Evolutionary conservation across 2,797 vertebrate genomes (phyloP), one percentile per base, ranked within the genome.

Genomic region (Sebastes goodei): DNA sequence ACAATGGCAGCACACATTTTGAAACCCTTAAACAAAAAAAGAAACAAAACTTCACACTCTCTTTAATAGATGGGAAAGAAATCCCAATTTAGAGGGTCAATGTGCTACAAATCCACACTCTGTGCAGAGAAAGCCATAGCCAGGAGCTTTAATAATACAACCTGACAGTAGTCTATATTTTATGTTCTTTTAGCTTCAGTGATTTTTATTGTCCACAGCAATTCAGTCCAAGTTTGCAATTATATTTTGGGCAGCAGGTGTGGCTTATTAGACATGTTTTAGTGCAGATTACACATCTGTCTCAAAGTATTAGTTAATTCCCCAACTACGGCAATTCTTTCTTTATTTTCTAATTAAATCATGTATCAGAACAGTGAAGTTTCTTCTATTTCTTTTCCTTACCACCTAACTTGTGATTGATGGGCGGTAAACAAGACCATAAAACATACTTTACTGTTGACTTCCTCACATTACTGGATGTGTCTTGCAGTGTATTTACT

Each of bases 51-150:
- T 8, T 59, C 52, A 42, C 9, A 33, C 12, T 27, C 27, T 65
- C 38, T 61, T 61, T 30, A 56, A 67, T 70, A 67, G 33, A 9
- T 65, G 32, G 8, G 74, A 63, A 21, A 61, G n/a, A n/a, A 73
- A 64, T 89, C 76, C 76, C 78, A 81, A 88, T 87, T 86, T 70
- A 86, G 7, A 2, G 68, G n/a, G 69, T 71, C 68, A 78, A 80
- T 83, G 63, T 80, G 85, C 80, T 88, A 85, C 86, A 84, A 82
- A 71, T 86, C 89, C 73, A 84, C 66, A 74, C 57, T 84, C 75
- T 70, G 80, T 90, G 80, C 76, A 14, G 29, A 12, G 29, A 53
- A 71, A n/a, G 71, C 72, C 15, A 23, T 70, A 15, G 30, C 1
- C 2, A 60, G 67, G 25, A 60, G 64, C 21, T 81, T 81, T 86